Conservation (phyloP, 1,140 invertebrate species). For the Rhagoletis pomonella region DNA sequence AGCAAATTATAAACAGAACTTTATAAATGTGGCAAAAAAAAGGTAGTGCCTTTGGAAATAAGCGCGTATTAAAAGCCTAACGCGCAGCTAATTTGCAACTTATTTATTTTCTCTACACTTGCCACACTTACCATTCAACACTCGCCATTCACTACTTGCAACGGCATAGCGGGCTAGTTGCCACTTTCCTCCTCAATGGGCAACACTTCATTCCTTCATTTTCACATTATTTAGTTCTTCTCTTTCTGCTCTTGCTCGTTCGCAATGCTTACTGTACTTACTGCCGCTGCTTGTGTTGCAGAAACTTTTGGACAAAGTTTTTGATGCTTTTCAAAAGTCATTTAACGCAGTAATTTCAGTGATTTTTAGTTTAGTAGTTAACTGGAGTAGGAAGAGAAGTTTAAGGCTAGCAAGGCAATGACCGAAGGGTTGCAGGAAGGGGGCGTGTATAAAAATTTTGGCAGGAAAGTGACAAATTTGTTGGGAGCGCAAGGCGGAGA, state of each 20-base stretch:
- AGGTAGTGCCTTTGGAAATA: background rate
- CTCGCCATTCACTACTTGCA: background rate
- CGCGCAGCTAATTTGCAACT: constrained; percentile 49
- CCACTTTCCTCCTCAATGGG: background rate
- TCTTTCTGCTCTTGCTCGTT: background rate
- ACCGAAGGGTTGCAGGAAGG: background rate
- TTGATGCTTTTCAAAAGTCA: constrained; percentile 52
- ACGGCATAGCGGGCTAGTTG: background rate
- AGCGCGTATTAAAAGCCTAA: background rate
- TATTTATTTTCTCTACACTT: constrained; percentile 43
- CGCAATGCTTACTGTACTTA: background rate
- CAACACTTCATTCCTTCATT: constrained; percentile 35
- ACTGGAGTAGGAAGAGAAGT: background rate
- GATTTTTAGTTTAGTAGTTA: constrained; percentile 6
- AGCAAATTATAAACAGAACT: constrained; percentile 2
- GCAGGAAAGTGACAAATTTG: background rate
- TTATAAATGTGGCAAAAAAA: constrained; percentile 1
- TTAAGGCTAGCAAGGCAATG: too few species aligned
- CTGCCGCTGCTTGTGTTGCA: constrained; percentile 16
- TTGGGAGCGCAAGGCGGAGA: too few species aligned
- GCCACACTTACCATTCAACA: background rate
- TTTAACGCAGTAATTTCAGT: constrained; percentile 33
- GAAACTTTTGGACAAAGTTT: constrained; percentile 37
- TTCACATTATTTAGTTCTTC: background rate
- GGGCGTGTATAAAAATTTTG: background rate